Evolutionary conservation across 2,113 vertebrate species (phyloP).

Genomic region (Mustelus asterias): DNA sequence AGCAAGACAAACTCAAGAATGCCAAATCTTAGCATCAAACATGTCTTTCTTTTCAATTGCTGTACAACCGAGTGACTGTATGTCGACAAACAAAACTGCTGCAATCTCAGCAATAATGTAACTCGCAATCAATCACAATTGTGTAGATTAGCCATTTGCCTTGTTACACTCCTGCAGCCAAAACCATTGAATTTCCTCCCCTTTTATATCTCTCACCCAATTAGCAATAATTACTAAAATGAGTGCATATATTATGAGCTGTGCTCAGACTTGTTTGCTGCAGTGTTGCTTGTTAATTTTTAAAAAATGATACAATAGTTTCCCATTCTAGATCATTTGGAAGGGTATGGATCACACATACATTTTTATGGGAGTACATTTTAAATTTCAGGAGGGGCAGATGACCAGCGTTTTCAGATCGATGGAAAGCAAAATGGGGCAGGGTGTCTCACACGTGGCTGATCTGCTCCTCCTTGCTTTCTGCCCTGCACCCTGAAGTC

Average conservation of each 20-base stretch:
- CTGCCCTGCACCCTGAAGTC: not conserved
- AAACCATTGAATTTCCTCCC: not conserved
- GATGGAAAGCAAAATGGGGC: not conserved
- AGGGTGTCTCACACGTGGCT: not conserved
- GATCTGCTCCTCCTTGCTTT: not conserved
- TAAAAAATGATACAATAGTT: not conserved
- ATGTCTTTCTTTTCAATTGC: no score
- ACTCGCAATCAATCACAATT: not conserved
- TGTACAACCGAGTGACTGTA: no score
- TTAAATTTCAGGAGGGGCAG: not conserved
- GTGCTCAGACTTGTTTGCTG: not conserved
- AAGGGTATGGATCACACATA: not conserved
- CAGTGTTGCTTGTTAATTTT: not conserved
- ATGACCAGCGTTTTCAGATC: not conserved
- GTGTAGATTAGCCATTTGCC: not conserved
- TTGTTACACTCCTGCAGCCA: not conserved
- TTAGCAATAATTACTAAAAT: not conserved
- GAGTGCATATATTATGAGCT: not conserved
- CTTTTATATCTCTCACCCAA: not conserved
- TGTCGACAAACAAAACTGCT: not conserved
- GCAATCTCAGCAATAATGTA: not conserved
- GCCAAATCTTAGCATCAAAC: no score
- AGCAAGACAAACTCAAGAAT: no score
- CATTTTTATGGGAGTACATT: not conserved
- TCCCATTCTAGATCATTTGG: not conserved